These are phyloP conservation scores for Peucedramus taeniatus DNA, from an alignment of 2,113 vertebrate genomes.

Conservation along the genomic window DNA sequence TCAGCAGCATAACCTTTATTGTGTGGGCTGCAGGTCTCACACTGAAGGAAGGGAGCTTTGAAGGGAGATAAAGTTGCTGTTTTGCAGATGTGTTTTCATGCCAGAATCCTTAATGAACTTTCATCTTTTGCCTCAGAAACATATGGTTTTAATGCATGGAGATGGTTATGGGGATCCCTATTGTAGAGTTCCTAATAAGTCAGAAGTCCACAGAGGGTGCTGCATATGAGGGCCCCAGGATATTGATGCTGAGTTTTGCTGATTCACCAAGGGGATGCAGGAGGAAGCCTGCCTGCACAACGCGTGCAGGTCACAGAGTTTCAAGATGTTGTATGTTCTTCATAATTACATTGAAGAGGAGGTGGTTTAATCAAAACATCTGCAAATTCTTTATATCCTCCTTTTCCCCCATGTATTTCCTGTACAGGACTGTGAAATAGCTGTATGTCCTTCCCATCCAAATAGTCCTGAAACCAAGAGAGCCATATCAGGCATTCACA, in stretches of 20 bases:
- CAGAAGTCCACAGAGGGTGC: background rate
- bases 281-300: background rate
- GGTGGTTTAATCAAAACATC: background rate
- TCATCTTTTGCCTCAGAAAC: conserved; percentile 12
- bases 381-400: background rate
- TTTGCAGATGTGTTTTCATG: background rate
- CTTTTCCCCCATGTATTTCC: background rate
- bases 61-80: conserved; percentile 26
- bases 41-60: background rate
- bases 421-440: conserved; percentile 89
- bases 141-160: conserved; percentile 7
- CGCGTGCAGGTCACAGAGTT: background rate
- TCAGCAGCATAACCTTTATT: background rate
- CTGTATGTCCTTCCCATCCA: conserved; percentile 82
- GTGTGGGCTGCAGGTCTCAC: background rate
- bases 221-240: background rate
- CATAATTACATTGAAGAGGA: background rate
- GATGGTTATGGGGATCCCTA: background rate
- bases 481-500: conserved; percentile 69
- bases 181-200: background rate
- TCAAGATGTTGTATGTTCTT: background rate
- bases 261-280: background rate
- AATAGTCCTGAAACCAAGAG: conserved; percentile 78
- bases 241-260: background rate
- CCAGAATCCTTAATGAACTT: conserved; percentile 10